Percentiles rank a stretch among this genome's conserved stretches.
Evolutionary conservation across 2,888 invertebrate genomes (phyloP).

Genomic region (Rhogogaster chlorosoma): DNA sequence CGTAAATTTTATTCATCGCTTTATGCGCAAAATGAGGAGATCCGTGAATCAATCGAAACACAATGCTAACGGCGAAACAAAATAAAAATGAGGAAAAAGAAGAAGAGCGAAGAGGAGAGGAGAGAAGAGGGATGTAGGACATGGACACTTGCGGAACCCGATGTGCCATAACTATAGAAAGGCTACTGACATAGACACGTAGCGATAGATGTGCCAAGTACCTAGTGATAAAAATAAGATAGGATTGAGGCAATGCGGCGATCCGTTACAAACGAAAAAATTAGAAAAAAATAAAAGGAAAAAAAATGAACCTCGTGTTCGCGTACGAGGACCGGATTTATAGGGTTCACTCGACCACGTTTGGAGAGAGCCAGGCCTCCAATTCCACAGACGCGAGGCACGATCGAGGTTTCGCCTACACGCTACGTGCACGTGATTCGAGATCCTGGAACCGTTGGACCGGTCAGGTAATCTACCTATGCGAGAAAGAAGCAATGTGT

Average conservation of each 20-base stretch:
- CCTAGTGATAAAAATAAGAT: background rate
- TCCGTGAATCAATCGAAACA: background rate
- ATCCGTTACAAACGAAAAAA: background rate
- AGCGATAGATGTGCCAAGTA: slow-evolving; percentile 10
- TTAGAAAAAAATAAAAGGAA: background rate
- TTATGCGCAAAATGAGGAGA: background rate
- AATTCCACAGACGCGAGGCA: slow-evolving; percentile 15
- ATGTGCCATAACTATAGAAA: slow-evolving; percentile 57
- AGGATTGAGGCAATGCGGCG: background rate
- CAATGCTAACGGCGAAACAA: background rate
- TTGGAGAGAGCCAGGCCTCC: slow-evolving; percentile 40
- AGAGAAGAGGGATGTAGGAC: slow-evolving; percentile 64
- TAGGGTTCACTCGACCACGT: slow-evolving; percentile 28
- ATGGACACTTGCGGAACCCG: slow-evolving; percentile 70
- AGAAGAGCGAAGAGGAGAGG: background rate
- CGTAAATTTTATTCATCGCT: background rate
- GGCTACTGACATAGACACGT: background rate
- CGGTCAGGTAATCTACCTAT: slow-evolving; percentile 44
- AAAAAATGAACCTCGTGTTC: slow-evolving; percentile 7
- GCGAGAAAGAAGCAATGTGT: slow-evolving; percentile 25
- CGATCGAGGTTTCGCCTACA: slow-evolving; percentile 48
- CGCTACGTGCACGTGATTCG: slow-evolving; percentile 45
- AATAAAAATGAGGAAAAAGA: background rate
- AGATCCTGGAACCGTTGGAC: slow-evolving; percentile 49
- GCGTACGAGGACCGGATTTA: slow-evolving; percentile 13